Conservation (phyloP, 2,797 vertebrate species). For the Squalus acanthias region DNA sequence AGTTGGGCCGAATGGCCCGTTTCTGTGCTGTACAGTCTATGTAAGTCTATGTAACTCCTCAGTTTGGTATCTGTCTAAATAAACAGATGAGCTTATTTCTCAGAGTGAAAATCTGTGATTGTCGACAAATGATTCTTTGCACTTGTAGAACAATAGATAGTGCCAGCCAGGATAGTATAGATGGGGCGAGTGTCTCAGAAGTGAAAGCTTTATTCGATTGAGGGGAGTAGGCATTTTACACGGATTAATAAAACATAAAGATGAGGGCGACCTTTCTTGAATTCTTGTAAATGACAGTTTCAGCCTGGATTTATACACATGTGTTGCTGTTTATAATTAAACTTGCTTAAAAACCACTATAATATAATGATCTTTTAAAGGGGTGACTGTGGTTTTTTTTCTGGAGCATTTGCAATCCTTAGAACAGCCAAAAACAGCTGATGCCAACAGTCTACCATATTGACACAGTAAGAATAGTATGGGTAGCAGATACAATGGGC, state of each 20-base stretch:
- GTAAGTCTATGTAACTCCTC: neutral
- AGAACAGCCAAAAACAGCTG: conserved; percentile 1
- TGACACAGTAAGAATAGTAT: neutral
- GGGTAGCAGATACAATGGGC: neutral
- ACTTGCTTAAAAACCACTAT: conserved; percentile 15
- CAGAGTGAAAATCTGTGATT: neutral
- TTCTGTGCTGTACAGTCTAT: neutral
- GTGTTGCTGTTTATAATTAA: conserved; percentile 28
- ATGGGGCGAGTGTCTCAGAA: neutral
- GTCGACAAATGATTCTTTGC: neutral
- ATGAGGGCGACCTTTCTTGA: neutral
- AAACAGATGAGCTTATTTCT: neutral
- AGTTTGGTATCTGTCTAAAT: neutral
- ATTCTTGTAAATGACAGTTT: neutral
- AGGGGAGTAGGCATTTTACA: neutral
- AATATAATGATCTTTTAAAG: conserved; percentile 19
- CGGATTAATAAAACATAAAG: neutral
- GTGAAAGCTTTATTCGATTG: neutral
- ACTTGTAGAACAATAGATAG: neutral
- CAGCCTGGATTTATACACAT: neutral
- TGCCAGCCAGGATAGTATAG: neutral
- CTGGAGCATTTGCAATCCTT: neutral
- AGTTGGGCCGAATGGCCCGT: neutral
- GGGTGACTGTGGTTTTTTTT: neutral
- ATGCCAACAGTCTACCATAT: neutral